Percentiles rank a stretch among this genome's conserved stretches.
Conservation (phyloP, 2,113 vertebrate species). For the Garra rufa region DNA sequence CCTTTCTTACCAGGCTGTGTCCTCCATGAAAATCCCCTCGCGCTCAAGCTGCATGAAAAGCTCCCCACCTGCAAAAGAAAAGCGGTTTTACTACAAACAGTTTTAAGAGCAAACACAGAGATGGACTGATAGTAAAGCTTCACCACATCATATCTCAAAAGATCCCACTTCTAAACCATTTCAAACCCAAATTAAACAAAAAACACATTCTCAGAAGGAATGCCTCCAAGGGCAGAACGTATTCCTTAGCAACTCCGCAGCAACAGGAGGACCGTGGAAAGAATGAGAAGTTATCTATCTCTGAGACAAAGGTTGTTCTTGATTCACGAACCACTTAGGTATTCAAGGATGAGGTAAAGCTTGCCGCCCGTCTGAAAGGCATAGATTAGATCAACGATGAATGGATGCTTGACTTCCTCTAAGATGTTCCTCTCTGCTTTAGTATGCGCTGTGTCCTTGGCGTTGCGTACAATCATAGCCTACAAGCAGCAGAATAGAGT, state of each 20-base stretch:
- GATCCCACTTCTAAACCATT: no score
- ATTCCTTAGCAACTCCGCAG: slow-evolving; percentile 56
- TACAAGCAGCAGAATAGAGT: slow-evolving; percentile 60
- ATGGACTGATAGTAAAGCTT: not conserved
- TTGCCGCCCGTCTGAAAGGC: slow-evolving; percentile 99
- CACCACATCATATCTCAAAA: no score
- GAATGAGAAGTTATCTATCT: slow-evolving; percentile 59
- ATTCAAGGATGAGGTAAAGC: slow-evolving; percentile 99
- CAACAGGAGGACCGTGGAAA: slow-evolving; percentile 35
- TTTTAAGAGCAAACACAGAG: not conserved
- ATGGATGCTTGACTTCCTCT: slow-evolving; percentile 98
- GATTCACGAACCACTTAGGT: slow-evolving; percentile 91
- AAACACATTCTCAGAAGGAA: slow-evolving; percentile 17
- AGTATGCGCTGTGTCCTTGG: slow-evolving; percentile 98
- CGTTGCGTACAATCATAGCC: slow-evolving; percentile 98
- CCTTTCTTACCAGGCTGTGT: slow-evolving; percentile 92
- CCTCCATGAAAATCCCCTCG: slow-evolving; percentile 99
- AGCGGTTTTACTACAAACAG: not conserved
- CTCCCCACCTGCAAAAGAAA: slow-evolving; percentile 86
- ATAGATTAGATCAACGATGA: slow-evolving; percentile 98
- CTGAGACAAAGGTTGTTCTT: slow-evolving; percentile 21
- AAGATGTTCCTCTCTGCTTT: slow-evolving; percentile 97
- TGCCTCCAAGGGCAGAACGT: not conserved
- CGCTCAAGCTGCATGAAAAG: slow-evolving; percentile 98
- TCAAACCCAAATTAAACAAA: no score